Evolutionary conservation across 35 echinoderm and acorn worm genomes (phyloP), one percentile per base, ranked within the genome.

Genomic region (Apostichopus japonicus): DNA sequence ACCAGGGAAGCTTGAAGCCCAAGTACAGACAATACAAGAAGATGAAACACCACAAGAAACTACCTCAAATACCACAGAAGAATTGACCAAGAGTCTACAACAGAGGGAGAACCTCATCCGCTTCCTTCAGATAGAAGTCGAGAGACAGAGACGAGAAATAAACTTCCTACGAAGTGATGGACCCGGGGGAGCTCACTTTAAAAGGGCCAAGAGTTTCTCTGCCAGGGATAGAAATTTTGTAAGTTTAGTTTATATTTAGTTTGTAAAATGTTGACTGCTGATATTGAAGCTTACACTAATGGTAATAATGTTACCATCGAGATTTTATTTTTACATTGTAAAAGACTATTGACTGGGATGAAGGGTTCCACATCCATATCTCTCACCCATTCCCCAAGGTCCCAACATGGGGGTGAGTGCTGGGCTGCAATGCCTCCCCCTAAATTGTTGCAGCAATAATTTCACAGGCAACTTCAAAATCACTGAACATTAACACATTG

Each of bases 201-300:
- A 86, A 72, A 72, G 96, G 81, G 96, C 96, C 0, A 97, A 97
- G 91, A 97, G 96, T 84, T 97, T 97, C 81, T 94, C 96, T 6
- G 96, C 93, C 22, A 97, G 93, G 58, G 96, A 97, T 67, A 97
- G 93, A 71, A 95, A 95, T 76, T 89, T 89, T 89, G 86, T 89
- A 89, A 89, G 86, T 89, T 27, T 11, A 44, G 17, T 78, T 33
- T 77, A 77, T 77, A n/a, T 5, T 33, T n/a, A 33, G 75, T 5
- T 5, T 33, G 33, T 44, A 0, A 4, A 44, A 44, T 4, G 0
- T 44, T 44, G 33, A 44, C 33, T 44, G 33, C 3, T 44, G 33
- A 44, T 0, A 44, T 44, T 44, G 33, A 44, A 44, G 2, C 33
- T 44, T 44, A 4, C 33, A 4, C 0, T 44, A 4, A 44, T 44